Conservation (phyloP, 2,113 vertebrate genomes). For the Actenoides lindsayi region DNA sequence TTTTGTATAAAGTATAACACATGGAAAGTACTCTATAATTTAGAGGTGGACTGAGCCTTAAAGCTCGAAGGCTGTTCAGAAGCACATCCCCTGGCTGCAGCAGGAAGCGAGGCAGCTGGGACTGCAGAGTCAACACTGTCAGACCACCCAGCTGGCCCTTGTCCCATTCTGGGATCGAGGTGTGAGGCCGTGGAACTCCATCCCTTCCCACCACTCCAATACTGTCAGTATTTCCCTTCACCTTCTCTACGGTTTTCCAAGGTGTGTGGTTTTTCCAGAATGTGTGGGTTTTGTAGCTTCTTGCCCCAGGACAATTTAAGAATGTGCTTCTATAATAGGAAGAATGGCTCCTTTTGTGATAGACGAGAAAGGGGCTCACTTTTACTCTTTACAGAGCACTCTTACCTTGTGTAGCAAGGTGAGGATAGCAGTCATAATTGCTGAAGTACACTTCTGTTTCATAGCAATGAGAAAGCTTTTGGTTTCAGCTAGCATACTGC, state of each 20-base stretch:
- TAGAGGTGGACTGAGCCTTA: not conserved
- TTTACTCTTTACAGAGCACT: not conserved
- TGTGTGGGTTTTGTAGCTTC: not conserved
- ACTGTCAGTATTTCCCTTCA: not conserved
- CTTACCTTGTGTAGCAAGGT: conserved; percentile 91
- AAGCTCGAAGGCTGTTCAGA: not conserved
- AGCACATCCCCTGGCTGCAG: not conserved
- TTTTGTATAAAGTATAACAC: not conserved
- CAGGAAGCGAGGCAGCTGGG: not conserved
- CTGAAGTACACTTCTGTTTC: conserved; percentile 71
- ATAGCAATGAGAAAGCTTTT: conserved; percentile 73
- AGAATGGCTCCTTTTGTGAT: not conserved
- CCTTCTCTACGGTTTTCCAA: not conserved
- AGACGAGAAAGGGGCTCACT: not conserved
- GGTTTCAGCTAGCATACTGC: conserved; percentile 70
- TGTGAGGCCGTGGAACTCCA: not conserved
- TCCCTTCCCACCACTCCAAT: not conserved
- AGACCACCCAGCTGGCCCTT: not conserved
- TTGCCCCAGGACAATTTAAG: not conserved
- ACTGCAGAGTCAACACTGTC: not conserved
- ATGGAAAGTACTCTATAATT: not conserved
- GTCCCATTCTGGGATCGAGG: not conserved
- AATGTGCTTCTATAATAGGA: not conserved
- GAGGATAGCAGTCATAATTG: conserved; percentile 74
- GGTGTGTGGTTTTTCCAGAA: not conserved